Evolutionary conservation across 1,140 invertebrate genomes (phyloP).

Genomic region (Goniozus legneri): DNA sequence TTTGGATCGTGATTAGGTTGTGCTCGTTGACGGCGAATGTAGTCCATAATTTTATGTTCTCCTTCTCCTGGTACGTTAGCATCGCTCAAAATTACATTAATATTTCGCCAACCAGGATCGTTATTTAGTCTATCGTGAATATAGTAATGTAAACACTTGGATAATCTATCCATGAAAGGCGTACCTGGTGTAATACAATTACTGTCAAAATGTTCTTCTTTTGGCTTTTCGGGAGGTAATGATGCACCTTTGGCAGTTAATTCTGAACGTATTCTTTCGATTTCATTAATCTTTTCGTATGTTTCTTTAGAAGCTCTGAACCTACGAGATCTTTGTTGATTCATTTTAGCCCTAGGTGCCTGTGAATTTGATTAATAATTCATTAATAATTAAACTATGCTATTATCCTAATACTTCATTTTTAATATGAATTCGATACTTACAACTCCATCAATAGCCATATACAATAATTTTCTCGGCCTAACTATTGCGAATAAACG

Average conservation of each 20-base stretch:
- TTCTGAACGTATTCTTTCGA: constrained; percentile 74
- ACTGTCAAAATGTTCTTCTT: constrained; percentile 93
- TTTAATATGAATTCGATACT: constrained; percentile 39
- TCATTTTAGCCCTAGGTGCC: constrained; percentile 99
- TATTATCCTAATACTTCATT: neutral
- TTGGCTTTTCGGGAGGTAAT: constrained; percentile 86
- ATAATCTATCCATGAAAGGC: constrained; percentile 95
- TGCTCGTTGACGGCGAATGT: constrained; percentile 90
- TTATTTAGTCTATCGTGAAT: constrained; percentile 91
- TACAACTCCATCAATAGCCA: constrained; percentile 99
- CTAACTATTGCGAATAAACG: constrained; percentile 92
- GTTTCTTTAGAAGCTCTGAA: constrained; percentile 97
- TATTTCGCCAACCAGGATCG: constrained; percentile 91
- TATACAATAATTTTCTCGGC: constrained; percentile 93
- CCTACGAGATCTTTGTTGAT: constrained; percentile 95
- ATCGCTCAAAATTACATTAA: constrained; percentile 96
- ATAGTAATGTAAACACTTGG: constrained; percentile 93
- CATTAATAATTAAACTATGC: constrained; percentile 5
- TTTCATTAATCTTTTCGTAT: constrained; percentile 83
- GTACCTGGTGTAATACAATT: constrained; percentile 99
- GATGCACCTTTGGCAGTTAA: constrained; percentile 71
- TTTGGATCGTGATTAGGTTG: constrained; percentile 97
- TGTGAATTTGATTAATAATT: constrained; percentile 34
- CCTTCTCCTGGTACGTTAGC: constrained; percentile 98
- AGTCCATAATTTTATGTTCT: constrained; percentile 99